Conservation (phyloP, 2,113 vertebrate species). For the Myotis lucifugus region DNA sequence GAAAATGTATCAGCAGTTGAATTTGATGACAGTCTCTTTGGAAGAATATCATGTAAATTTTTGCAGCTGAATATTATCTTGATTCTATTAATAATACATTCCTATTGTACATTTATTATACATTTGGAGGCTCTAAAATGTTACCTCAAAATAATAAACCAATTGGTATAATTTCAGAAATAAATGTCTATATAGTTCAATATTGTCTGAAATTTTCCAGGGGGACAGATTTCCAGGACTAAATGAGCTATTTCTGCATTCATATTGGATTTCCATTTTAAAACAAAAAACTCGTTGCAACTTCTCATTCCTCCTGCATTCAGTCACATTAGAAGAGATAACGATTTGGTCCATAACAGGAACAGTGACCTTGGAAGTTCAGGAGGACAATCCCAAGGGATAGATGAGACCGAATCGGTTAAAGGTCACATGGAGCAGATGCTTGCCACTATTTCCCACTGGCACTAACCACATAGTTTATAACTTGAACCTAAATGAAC, state of each 20-base stretch:
- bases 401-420: not conserved
- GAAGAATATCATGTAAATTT: not conserved
- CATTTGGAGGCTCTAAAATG: not conserved
- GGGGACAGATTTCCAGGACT: not conserved
- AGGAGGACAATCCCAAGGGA: not conserved
- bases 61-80: not conserved
- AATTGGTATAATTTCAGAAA: constrained; percentile 14
- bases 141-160: not conserved
- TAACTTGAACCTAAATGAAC: not conserved
- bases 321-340: not conserved
- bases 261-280: not conserved
- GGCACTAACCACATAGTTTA: not conserved
- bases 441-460: not conserved
- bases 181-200: not conserved
- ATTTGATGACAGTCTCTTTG: not conserved
- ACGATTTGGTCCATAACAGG: not conserved
- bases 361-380: not conserved
- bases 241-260: not conserved
- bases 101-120: not conserved
- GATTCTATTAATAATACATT: constrained; percentile 26
- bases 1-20: not conserved
- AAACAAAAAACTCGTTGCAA: not conserved
- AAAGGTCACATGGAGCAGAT: not conserved
- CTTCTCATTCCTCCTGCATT: not conserved
- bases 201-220: not conserved